Base-by-base conservation (phyloP, 2,797 vertebrate genomes). In the Brachyalestes nurse region DNA sequence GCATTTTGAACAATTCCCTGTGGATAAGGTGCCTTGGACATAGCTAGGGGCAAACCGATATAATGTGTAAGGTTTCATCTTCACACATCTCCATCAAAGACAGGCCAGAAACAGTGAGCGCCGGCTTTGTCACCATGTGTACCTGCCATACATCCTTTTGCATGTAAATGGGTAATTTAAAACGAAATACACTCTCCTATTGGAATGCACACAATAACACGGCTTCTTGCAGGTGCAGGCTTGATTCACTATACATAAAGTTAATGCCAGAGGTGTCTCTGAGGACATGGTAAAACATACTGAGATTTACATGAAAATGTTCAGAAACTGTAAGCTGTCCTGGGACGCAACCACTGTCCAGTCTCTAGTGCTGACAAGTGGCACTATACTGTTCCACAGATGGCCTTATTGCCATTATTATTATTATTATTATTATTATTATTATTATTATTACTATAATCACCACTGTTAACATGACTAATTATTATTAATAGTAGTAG, bases 61-160 rank as follows among this genome's bases (percentile, higher is more conserved):
- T 34, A 34, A 53, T 23, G 72, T 58, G 55, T 73, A 58, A 16
- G 13, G n/a, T 81, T 88, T 89, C 92, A 93, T 93, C 82, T 84
- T 84, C 84, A 90, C 82, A 84, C 92, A 91, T 58, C 53, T 28
- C 70, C 89, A 91, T 91, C 74, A 89, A 88, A 90, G 87, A 78
- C 61, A 87, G 80, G 88, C 53, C 57, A 70, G 77, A 51, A 86
- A 91, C 89, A 91, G 90, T 88, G 78, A 82, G 83, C 82, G 79
- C 23, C 19, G 75, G 72, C 87, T 91, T 89, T 91, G 87, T 91
- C 80, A 65, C 67, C 82, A 77, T 78, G 62, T 84, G 64, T 86
- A 72, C 67, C 79, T 85, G 86, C 28, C 49, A 69, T 55, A 61
- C 80, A 86, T 72, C 74, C 83, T 70, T 80, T 81, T 47, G 21